These are phyloP conservation scores for Lepidurus arcticus DNA, from an alignment of 1,140 invertebrate genomes.

Conservation along the genomic window DNA sequence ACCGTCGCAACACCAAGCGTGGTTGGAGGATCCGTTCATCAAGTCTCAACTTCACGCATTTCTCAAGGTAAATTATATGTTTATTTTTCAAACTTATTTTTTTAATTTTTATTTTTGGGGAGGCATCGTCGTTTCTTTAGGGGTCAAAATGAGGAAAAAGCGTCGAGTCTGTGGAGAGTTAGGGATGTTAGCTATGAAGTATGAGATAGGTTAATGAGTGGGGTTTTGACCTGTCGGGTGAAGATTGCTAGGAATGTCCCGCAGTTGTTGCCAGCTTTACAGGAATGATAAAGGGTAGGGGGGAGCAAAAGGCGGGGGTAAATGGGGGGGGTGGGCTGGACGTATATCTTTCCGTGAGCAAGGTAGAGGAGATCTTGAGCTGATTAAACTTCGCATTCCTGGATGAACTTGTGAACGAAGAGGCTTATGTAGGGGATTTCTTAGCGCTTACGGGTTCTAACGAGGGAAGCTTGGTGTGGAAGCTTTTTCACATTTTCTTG, in stretches of 20 bases:
- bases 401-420: not conserved
- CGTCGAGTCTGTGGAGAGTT: not conserved
- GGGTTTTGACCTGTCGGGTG: constrained; percentile 1
- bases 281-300: not conserved
- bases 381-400: constrained; percentile 10
- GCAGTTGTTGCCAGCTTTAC: constrained; percentile 3
- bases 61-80: not conserved
- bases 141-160: no score
- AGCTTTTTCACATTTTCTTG: not conserved
- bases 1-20: constrained; percentile 28
- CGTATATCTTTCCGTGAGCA: not conserved
- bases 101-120: no score
- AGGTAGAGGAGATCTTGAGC: constrained; percentile 13
- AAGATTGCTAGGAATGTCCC: constrained; percentile 16
- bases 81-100: no score
- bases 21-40: constrained; percentile 33
- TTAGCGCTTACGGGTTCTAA: not conserved
- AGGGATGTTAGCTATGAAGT: not conserved
- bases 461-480: no score
- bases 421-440: not conserved
- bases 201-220: constrained; percentile 4
- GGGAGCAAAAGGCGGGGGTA: not conserved
- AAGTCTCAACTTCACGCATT: not conserved
- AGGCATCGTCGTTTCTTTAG: no score
- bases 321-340: not conserved